Percentiles rank a stretch among this genome's conserved stretches.
These are phyloP conservation scores for Casuarius casuarius DNA, from an alignment of 2,113 vertebrate genomes.

Conservation along the genomic window DNA sequence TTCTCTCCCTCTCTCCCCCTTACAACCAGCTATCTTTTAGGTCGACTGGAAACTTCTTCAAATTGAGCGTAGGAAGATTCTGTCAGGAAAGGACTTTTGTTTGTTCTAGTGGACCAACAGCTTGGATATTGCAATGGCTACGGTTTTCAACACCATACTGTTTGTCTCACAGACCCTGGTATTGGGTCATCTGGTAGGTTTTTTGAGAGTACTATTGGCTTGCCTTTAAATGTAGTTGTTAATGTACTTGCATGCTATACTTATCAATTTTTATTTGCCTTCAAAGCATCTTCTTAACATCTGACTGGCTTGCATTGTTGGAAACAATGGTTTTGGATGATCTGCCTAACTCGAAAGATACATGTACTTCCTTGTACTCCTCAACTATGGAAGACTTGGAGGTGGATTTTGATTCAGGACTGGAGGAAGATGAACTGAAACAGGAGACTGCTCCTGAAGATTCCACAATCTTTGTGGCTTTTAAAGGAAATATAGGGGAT, in stretches of 20 bases:
- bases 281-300: constrained; percentile 64
- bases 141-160: background rate
- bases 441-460: constrained; percentile 75
- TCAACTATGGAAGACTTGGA: constrained; percentile 79
- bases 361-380: constrained; percentile 77
- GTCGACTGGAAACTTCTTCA: constrained; percentile 18
- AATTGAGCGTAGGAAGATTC: background rate
- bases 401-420: constrained; percentile 86
- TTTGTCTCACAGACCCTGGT: background rate
- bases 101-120: background rate
- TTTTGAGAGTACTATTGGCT: background rate
- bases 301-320: constrained; percentile 61
- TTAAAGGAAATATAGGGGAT: constrained; percentile 93
- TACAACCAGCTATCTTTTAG: background rate
- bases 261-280: background rate
- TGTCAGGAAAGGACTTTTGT: background rate
- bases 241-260: background rate
- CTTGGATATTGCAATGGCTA: constrained; percentile 41
- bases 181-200: constrained; percentile 12
- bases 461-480: constrained; percentile 91
- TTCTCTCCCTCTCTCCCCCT: background rate
- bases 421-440: constrained; percentile 83
- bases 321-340: constrained; percentile 78
- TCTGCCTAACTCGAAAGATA: constrained; percentile 71
- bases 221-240: background rate